Evolutionary conservation across 2,113 vertebrate species (phyloP).

Genomic region (Menidia beryllina): DNA sequence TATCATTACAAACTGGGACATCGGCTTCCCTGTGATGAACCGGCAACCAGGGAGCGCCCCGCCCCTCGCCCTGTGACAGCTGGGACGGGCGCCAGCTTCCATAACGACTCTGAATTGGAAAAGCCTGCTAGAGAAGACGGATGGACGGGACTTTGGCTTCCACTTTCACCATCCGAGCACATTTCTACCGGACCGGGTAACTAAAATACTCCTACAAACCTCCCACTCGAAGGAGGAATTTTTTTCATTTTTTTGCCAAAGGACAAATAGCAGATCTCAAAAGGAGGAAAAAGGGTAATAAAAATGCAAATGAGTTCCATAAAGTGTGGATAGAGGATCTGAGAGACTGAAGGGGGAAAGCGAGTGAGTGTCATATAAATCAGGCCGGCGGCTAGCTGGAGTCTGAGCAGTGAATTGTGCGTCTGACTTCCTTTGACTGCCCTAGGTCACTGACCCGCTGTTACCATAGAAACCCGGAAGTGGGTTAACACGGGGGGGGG

Average conservation of each 20-base stretch:
- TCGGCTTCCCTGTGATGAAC: too few species aligned
- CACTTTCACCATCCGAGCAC: not conserved
- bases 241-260: not conserved
- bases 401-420: constrained; percentile 48
- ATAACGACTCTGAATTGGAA: too few species aligned
- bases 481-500: constrained; percentile 71
- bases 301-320: not conserved
- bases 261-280: not conserved
- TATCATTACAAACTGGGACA: too few species aligned
- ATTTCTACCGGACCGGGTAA: not conserved
- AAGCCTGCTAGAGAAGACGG: too few species aligned
- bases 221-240: not conserved
- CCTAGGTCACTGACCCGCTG: constrained; percentile 62
- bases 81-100: too few species aligned
- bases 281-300: not conserved
- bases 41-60: too few species aligned
- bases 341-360: constrained; percentile 5
- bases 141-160: not conserved
- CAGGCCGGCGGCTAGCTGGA: constrained; percentile 26
- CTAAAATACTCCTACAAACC: not conserved
- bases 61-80: too few species aligned
- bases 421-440: constrained; percentile 52
- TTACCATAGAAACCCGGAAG: constrained; percentile 77
- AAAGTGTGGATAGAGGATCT: not conserved
- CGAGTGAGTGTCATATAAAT: not conserved